Conservation (phyloP, 2,888 invertebrate species). For the Scrobipalpa costella region DNA sequence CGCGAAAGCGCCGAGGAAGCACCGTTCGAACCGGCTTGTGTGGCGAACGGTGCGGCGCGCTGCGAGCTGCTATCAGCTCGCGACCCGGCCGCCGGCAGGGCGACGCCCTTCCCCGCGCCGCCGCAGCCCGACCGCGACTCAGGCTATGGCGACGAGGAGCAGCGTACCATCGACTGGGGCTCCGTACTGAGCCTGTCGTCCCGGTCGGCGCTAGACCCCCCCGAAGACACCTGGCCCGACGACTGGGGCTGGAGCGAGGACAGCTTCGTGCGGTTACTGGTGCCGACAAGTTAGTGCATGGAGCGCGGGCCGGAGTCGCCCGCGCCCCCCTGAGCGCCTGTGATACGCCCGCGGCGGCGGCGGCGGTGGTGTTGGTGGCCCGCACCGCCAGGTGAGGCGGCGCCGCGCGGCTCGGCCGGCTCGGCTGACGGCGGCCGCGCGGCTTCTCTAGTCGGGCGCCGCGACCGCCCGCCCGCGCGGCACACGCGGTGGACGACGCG, state of each 20-base stretch:
- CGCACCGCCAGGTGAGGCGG: slow-evolving; percentile 47
- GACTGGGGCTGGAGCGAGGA: slow-evolving; percentile 84
- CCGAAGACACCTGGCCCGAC: slow-evolving; percentile 88
- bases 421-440: slow-evolving; percentile 41
- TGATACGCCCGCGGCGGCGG: slow-evolving; percentile 63
- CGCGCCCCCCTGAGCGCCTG: slow-evolving; percentile 75
- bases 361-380: slow-evolving; percentile 42
- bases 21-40: slow-evolving; percentile 69
- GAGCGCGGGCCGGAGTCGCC: slow-evolving; percentile 75
- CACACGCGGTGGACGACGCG: slow-evolving; percentile 41
- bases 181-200: slow-evolving; percentile 93
- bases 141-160: slow-evolving; percentile 89
- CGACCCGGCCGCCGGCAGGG: slow-evolving; percentile 80
- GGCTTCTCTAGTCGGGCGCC: slow-evolving; percentile 39
- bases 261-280: slow-evolving; percentile 86
- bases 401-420: slow-evolving; percentile 55
- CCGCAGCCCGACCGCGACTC: slow-evolving; percentile 84
- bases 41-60: slow-evolving; percentile 79
- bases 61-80: slow-evolving; percentile 80
- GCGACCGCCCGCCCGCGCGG: slow-evolving; percentile 38
- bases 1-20: slow-evolving; percentile 82
- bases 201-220: slow-evolving; percentile 91
- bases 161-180: slow-evolving; percentile 94
- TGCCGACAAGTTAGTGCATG: slow-evolving; percentile 84
- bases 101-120: slow-evolving; percentile 85